Evolutionary conservation across 2,113 vertebrate genomes (phyloP).

Genomic region (Rhinopomastus cyanomelas): DNA sequence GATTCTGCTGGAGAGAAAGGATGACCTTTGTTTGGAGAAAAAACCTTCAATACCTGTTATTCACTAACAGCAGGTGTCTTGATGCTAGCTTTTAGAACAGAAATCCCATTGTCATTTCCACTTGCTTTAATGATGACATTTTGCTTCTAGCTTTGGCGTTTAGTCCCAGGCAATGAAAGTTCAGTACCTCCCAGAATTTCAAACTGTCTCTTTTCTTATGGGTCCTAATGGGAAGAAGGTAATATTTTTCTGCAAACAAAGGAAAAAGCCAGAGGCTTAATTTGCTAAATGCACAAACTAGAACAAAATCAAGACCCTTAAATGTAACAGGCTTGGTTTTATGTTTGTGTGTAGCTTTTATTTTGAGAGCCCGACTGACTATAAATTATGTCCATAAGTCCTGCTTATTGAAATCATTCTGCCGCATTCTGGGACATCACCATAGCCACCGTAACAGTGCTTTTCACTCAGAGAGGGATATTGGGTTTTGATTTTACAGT

Average conservation of each 20-base stretch:
- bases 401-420: neutral
- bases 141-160: constrained; percentile 53
- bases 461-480: neutral
- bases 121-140: constrained; percentile 65
- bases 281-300: constrained; percentile 13
- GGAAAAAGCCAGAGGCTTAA: neutral
- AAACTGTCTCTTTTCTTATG: constrained; percentile 50
- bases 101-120: constrained; percentile 65
- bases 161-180: constrained; percentile 46
- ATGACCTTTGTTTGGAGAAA: constrained; percentile 72
- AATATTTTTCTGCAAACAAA: constrained; percentile 34
- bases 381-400: neutral
- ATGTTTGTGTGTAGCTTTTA: constrained; percentile 5
- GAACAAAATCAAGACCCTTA: constrained; percentile 2
- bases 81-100: constrained; percentile 56
- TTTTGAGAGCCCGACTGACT: neutral
- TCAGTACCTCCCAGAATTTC: constrained; percentile 59
- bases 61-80: constrained; percentile 62
- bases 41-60: constrained; percentile 52
- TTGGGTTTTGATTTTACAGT: neutral
- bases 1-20: constrained; percentile 60
- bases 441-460: neutral
- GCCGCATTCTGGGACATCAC: neutral
- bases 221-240: constrained; percentile 14
- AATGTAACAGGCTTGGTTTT: constrained; percentile 37